Percentiles rank a stretch among this genome's conserved stretches.
Evolutionary conservation across 2,113 vertebrate species (phyloP).

Genomic region (Ctenodactylus gundi): DNA sequence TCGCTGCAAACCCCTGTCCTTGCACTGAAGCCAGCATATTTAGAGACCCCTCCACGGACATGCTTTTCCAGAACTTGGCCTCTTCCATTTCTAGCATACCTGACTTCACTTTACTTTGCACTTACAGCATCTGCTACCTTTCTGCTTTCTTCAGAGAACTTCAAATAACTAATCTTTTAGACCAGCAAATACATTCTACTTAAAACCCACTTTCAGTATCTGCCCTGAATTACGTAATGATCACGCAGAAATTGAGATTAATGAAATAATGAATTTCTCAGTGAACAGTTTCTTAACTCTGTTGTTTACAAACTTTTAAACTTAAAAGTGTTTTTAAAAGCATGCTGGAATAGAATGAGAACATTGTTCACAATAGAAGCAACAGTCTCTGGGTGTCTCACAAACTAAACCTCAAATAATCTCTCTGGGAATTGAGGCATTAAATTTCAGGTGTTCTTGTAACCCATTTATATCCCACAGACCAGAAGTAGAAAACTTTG

Average conservation of each 20-base stretch:
- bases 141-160: neutral
- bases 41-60: fast-evolving
- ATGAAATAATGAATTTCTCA: neutral
- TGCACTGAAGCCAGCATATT: neutral
- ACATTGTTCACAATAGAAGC: fast-evolving
- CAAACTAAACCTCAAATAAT: neutral
- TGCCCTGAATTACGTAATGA: neutral
- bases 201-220: neutral
- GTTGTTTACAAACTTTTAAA: neutral
- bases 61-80: neutral
- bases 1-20: neutral
- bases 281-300: neutral
- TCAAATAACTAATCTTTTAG: neutral
- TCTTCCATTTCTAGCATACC: neutral
- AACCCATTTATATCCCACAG: neutral
- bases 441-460: neutral
- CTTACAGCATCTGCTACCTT: neutral
- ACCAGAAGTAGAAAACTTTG: neutral
- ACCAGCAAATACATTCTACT: neutral
- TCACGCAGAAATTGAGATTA: neutral
- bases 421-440: neutral
- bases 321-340: neutral
- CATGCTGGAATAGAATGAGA: neutral
- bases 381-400: neutral
- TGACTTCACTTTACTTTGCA: neutral